A percentile compares a stretch with the other conserved stretches of the same genome.
These are phyloP conservation scores for Ophthalmolycus amberensis DNA, from an alignment of 2,113 vertebrate species.

Conservation along the genomic window DNA sequence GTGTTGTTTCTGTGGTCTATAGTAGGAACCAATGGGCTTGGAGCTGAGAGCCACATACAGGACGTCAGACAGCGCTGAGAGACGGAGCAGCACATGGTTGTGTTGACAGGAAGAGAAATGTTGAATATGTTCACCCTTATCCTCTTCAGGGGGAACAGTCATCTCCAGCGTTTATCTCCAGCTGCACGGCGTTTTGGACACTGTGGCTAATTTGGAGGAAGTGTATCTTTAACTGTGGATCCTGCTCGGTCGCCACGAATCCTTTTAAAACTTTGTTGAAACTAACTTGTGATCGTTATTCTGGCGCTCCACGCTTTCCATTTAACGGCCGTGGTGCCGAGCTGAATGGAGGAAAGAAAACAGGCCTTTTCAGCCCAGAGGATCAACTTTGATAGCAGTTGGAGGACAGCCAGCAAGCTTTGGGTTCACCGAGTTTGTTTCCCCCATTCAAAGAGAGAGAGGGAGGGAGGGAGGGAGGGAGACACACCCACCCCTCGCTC, in stretches of 20 bases:
- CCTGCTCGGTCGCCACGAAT: not conserved
- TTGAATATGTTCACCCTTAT: not conserved
- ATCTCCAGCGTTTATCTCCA: not conserved
- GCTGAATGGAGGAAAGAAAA: slow-evolving; percentile 47
- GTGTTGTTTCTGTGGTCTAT: too few species aligned
- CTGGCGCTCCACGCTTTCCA: not conserved
- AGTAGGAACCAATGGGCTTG: not conserved
- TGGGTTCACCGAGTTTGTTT: slow-evolving; percentile 67
- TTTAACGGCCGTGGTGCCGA: not conserved
- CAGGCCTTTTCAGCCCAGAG: slow-evolving; percentile 54
- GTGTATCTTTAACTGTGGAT: not conserved
- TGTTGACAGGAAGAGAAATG: not conserved
- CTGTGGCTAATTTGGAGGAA: not conserved
- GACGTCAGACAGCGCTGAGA: not conserved
- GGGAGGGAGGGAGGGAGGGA: not conserved
- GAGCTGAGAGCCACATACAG: not conserved
- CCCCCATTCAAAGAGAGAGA: slow-evolving; percentile 45
- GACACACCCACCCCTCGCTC: slow-evolving; percentile 32
- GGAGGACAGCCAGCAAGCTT: slow-evolving; percentile 45
- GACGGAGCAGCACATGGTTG: not conserved
- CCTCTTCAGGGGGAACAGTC: not conserved
- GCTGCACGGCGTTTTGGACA: not conserved
- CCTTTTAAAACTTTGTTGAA: not conserved
- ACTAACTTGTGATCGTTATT: not conserved
- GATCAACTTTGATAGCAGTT: slow-evolving; percentile 69